Evolutionary conservation across 2,113 vertebrate species (phyloP).

Genomic region (Etheostoma spectabile): DNA sequence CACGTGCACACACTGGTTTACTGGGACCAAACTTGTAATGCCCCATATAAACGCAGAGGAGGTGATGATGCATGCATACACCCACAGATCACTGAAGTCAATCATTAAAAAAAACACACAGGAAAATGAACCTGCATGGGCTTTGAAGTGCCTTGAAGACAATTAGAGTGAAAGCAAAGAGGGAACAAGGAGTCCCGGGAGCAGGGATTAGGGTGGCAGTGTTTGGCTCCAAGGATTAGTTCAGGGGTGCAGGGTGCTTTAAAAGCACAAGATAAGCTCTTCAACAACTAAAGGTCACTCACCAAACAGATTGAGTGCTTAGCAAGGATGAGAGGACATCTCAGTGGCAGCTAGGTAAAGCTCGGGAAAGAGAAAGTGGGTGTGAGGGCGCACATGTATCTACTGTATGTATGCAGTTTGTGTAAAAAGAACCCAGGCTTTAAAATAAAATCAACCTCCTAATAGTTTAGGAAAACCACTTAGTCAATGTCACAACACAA

Average conservation of each 20-base stretch:
- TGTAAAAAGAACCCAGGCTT: background rate
- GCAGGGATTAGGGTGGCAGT: constrained; percentile 64
- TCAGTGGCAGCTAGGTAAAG: constrained; percentile 52
- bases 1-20: background rate
- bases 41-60: constrained; percentile 14
- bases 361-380: constrained; percentile 13
- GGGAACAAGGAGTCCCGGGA: constrained; percentile 54
- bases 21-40: constrained; percentile 26
- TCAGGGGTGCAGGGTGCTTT: constrained; percentile 60
- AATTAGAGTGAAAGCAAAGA: constrained; percentile 71
- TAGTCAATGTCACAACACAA: background rate
- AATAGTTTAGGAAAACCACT: background rate
- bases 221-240: constrained; percentile 74
- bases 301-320: constrained; percentile 76
- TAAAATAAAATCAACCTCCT: background rate
- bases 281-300: constrained; percentile 74
- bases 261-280: constrained; percentile 74
- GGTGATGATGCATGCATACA: constrained; percentile 19
- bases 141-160: constrained; percentile 54
- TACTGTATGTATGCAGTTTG: background rate
- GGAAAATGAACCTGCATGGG: constrained; percentile 23
- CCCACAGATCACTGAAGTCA: constrained; percentile 24
- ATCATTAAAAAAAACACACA: constrained; percentile 20
- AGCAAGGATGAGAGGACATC: constrained; percentile 65
- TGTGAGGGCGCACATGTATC: background rate